Base-by-base conservation (phyloP, 2,888 invertebrate species). In the Eupithecia inturbata region DNA sequence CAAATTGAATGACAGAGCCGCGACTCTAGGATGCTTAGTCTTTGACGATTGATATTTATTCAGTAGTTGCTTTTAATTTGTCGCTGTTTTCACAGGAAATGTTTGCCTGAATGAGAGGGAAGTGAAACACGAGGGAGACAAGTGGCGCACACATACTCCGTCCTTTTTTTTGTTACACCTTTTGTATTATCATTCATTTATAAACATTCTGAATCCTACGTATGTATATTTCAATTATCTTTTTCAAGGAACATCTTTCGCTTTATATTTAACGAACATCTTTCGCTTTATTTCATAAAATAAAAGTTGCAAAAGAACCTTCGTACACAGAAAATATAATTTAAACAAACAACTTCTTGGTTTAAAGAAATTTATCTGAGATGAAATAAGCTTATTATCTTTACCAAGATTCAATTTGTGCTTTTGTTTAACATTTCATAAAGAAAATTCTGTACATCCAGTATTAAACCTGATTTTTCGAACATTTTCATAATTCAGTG, bases 1-100 rank as follows among this genome's bases (percentile, higher is more conserved):
- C 73, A 80, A 80, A 80, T 79, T 73, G 67, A 79, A 77, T 81
- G 79, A 78, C 77, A 72, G 78, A 76, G 75, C 63, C 77, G 19
- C 72, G 72, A 74, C 79, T 74, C 73, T 72, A 64, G 72, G 57
- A 73, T 71, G 68, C 72, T 76, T 77, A 72, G 70, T 67, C 72
- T 70, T 63, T 64, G 36, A 70, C 71, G 41, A 66, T 68, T 70
- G 60, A 60, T 75, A 70, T 70, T 72, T 75, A 75, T 72, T 72
- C 68, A 70, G 72, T 57, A 53, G 70, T 72, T 22, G 53, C 49
- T 67, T 64, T 60, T 62, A 71, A 74, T 74, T 74, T 57, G 70
- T 67, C 67, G 28, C 39, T 63, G 67, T 63, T 68, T 70, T 67
- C 63, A 33, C 41, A 49, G 45, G 36, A 19, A 69, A 68, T 16